Base-by-base conservation (phyloP, 1,140 invertebrate species). In the Telenomus remus region DNA sequence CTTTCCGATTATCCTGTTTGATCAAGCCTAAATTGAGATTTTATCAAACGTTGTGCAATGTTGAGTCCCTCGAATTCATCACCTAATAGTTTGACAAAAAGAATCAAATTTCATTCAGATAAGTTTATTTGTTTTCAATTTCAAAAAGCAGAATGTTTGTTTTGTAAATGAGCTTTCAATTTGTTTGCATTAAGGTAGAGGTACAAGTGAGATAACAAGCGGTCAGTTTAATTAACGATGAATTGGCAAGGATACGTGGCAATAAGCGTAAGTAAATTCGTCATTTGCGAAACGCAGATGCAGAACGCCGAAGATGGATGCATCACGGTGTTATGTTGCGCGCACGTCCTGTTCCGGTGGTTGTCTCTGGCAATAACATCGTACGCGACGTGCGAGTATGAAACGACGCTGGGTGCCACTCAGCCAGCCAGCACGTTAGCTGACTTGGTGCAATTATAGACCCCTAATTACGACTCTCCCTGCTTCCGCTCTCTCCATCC, bases 381-480 rank as follows among this genome's bases (percentile, higher is more conserved):
- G 68, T 68, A 55, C 72, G 69, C 71, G 76, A 66, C 68, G 74
- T 72, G 19, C 19, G 74, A 76, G 66, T 63, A 70, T 76, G 64
- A 74, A 64, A 72, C 61, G 48, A 39, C 59, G 54, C 54, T 64
- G 61, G 69, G 63, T 79, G 78, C 81, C 78, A 80, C 82, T 81
- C 81, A 80, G 74, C 79, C 79, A 64, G 79, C 76, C 72, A 70
- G 55, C 50, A 65, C 80, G 72, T 76, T 82, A 81, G 82, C 82
- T 81, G 81, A 84, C 80, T 84, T 82, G 69, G 73, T 75, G 80
- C 80, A 85, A 86, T 84, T 86, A 86, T 81, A 84, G 83, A 81
- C 78, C 83, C 78, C 82, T 85, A 86, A 86, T 86, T 85, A 86
- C 80, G 71, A 53, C 48, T 43, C 39, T 44, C n/a, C 51, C 16